phyloP scores from a whole-genome alignment of 2,113 vertebrate species.

The Thermophis baileyi region DNA sequence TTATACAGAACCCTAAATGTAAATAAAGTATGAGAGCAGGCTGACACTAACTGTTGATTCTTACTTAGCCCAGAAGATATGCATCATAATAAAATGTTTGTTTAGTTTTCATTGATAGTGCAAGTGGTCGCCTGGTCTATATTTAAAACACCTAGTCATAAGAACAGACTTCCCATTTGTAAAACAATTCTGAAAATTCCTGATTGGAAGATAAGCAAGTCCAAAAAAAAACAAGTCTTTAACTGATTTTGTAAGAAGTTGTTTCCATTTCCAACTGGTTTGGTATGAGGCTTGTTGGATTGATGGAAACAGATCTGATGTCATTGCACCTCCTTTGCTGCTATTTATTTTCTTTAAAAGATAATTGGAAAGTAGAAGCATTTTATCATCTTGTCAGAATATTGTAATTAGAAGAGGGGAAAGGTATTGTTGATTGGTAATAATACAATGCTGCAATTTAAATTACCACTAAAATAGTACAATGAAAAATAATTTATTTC shows the following conservation, averaged over 20 bases:
- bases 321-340: background rate
- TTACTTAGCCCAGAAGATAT: constrained; percentile 83
- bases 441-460: background rate
- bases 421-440: background rate
- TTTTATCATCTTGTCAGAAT: constrained; percentile 12
- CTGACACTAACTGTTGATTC: constrained; percentile 77
- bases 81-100: constrained; percentile 80
- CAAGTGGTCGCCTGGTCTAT: constrained; percentile 48
- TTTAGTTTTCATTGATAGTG: constrained; percentile 67
- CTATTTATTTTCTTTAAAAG: constrained; percentile 27
- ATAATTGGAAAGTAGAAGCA: constrained; percentile 17
- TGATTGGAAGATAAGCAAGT: constrained; percentile 71
- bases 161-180: too few relatives aligned
- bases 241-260: constrained; percentile 53
- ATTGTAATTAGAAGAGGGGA: background rate
- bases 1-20: constrained; percentile 71
- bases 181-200: constrained; percentile 63
- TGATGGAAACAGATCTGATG: constrained; percentile 25
- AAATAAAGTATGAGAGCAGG: constrained; percentile 65
- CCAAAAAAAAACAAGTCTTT: constrained; percentile 57
- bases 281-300: constrained; percentile 36
- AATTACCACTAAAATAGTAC: constrained; percentile 36
- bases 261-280: constrained; percentile 49
- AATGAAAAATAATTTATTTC: constrained; percentile 40
- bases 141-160: too few relatives aligned